phyloP scores from a whole-genome alignment of 1,140 invertebrate species.

The Andrena cerasifolii region DNA sequence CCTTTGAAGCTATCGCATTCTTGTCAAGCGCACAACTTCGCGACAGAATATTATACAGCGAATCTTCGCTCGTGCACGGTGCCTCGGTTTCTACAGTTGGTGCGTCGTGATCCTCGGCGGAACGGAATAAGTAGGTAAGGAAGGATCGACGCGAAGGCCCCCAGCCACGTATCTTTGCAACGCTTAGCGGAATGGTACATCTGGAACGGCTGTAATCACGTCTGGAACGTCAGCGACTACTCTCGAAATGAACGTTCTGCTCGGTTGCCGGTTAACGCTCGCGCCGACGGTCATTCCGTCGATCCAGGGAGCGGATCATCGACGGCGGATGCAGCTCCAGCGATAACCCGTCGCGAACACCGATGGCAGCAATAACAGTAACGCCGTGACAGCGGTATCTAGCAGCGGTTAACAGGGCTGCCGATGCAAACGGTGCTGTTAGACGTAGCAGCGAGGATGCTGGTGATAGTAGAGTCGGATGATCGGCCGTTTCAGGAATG shows the following conservation, averaged over 20 bases:
- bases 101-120: no score
- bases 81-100: no score
- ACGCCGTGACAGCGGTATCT: constrained; percentile 9
- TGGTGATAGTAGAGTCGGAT: constrained; percentile 67
- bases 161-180: no score
- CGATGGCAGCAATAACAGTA: background rate
- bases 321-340: constrained; percentile 4
- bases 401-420: constrained; percentile 35
- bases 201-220: background rate
- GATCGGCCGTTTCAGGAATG: constrained; percentile 80
- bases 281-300: constrained; percentile 2
- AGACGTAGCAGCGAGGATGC: constrained; percentile 36
- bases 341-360: constrained; percentile 4
- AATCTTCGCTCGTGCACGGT: no score
- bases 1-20: no score
- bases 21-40: no score
- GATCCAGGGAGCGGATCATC: constrained; percentile 10
- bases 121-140: no score
- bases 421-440: constrained; percentile 39
- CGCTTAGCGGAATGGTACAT: background rate
- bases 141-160: no score
- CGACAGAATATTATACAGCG: no score
- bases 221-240: background rate
- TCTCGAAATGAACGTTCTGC: background rate
- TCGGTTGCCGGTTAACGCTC: background rate